Percentiles rank a stretch among this genome's conserved stretches.
Conservation (phyloP, 2,113 vertebrate genomes). For the Lophius piscatorius region DNA sequence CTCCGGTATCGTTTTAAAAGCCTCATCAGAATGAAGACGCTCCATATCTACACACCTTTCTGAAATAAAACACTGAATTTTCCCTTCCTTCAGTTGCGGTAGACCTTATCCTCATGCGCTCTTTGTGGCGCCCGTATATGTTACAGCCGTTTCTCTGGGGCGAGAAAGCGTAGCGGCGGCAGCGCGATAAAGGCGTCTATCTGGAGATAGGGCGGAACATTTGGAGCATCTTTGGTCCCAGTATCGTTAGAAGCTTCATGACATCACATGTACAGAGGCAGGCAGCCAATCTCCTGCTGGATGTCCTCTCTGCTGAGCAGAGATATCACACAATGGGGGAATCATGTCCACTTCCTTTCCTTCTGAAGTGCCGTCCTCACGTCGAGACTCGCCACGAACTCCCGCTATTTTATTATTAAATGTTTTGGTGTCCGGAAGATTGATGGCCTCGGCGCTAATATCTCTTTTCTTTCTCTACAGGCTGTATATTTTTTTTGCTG, state of each 20-base stretch:
- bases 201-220: slow-evolving; percentile 32
- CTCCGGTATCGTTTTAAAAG: too few species aligned
- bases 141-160: slow-evolving; percentile 6
- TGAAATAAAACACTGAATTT: slow-evolving; percentile 8
- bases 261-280: slow-evolving; percentile 16
- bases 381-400: slow-evolving; percentile 26
- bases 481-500: background rate
- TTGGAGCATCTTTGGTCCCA: slow-evolving; percentile 39
- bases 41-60: too few species aligned
- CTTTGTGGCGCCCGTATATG: slow-evolving; percentile 1
- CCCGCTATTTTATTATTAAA: slow-evolving; percentile 54
- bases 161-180: slow-evolving; percentile 27
- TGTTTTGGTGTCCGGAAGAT: slow-evolving; percentile 35
- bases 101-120: background rate
- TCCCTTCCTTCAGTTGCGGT: background rate
- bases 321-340: slow-evolving; percentile 35
- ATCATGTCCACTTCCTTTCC: slow-evolving; percentile 29
- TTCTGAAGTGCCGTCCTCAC: slow-evolving; percentile 46
- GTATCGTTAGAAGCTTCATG: slow-evolving; percentile 12
- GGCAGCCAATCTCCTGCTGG: slow-evolving; percentile 13
- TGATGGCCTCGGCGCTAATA: slow-evolving; percentile 35
- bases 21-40: too few species aligned
- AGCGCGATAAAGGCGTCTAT: slow-evolving; percentile 38
- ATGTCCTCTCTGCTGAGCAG: slow-evolving; percentile 31
- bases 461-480: slow-evolving; percentile 24